Conservation (phyloP, 2,797 vertebrate genomes). For the Coreius guichenoti region DNA sequence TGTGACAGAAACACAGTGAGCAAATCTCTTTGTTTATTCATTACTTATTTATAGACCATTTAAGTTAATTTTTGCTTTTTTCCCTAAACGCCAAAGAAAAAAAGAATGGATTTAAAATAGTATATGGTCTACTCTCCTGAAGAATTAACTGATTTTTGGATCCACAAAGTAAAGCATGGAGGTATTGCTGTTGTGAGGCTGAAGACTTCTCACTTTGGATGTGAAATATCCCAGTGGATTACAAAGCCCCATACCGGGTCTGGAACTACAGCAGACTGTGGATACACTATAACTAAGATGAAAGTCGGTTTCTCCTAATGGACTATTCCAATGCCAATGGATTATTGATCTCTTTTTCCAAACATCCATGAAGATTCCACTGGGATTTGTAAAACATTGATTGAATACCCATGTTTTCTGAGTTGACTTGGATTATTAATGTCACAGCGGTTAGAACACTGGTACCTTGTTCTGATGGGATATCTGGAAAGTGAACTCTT, state of each 20-base stretch:
- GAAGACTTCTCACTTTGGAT: slow-evolving; percentile 66
- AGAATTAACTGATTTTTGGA: slow-evolving; percentile 71
- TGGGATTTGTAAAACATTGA: slow-evolving; percentile 52
- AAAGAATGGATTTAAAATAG: slow-evolving; percentile 64
- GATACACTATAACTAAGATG: slow-evolving; percentile 68
- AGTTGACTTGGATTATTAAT: slow-evolving; percentile 55
- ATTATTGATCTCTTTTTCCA: slow-evolving; percentile 51
- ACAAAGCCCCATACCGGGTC: slow-evolving; percentile 67
- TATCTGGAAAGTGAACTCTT: slow-evolving; percentile 31
- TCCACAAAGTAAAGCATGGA: slow-evolving; percentile 67
- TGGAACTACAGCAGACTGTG: slow-evolving; percentile 72
- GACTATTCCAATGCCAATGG: slow-evolving; percentile 48
- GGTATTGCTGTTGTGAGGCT: slow-evolving; percentile 66
- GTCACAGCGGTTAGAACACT: slow-evolving; percentile 10
- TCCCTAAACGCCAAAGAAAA: slow-evolving; percentile 61
- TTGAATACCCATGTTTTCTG: slow-evolving; percentile 30
- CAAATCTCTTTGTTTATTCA: slow-evolving; percentile 68
- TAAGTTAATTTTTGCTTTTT: slow-evolving; percentile 63
- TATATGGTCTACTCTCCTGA: slow-evolving; percentile 41
- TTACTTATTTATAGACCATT: slow-evolving; percentile 65
- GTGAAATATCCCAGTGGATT: slow-evolving; percentile 74
- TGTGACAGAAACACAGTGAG: slow-evolving; percentile 76
- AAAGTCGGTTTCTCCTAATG: slow-evolving; percentile 45
- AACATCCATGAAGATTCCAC: slow-evolving; percentile 37
- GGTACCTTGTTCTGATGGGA: slow-evolving; percentile 18